Base-by-base conservation (phyloP, 2,797 vertebrate genomes). In the Borostomias antarcticus region DNA sequence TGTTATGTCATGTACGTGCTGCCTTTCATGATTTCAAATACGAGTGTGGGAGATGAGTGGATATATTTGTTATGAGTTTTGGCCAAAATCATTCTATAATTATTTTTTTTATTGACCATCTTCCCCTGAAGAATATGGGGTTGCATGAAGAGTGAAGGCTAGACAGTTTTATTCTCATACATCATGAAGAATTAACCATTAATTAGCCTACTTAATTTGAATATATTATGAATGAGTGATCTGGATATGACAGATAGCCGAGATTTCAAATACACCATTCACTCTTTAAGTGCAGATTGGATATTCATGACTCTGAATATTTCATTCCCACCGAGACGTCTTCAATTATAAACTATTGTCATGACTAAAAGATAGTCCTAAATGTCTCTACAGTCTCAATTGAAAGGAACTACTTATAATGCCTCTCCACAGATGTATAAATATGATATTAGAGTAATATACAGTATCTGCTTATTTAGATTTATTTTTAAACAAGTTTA, bases 321-420 rank as follows among this genome's bases (percentile, higher is more conserved):
- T 62, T 52, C 11, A 71, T 72, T 76, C 35, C 35, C 69, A 68
- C 48, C 48, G 23, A 25, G 48, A 56, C 66, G 66, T 72, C 58
- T 66, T 82, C 76, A 69, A 73, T 83, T 75, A 83, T 77, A 71
- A 72, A 65, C 58, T 51, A 64, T 79, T 74, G 66, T 72, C 72
- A 73, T 79, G 74, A 82, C 75, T 81, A 82, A 85, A 78, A 80
- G 19, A 80, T 78, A 67, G 28, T 71, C 74, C 75, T 65, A 71
- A 72, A 75, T 4, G 8, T 79, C 66, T 83, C 74, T 83, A 69
- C 68, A 60, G n/a, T 45, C 45, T 68, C 56, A 74, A 75, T 78
- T 70, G 66, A 68, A 74, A 25, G 26, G 72, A 65, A 72, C 51
- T 37, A 4, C 19, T 68, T 29, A 59, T 77, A 68, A 82, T 74